phyloP scores from a whole-genome alignment of 37 sponge, comb jelly and placozoan species.

The Oscarella lobularis region DNA sequence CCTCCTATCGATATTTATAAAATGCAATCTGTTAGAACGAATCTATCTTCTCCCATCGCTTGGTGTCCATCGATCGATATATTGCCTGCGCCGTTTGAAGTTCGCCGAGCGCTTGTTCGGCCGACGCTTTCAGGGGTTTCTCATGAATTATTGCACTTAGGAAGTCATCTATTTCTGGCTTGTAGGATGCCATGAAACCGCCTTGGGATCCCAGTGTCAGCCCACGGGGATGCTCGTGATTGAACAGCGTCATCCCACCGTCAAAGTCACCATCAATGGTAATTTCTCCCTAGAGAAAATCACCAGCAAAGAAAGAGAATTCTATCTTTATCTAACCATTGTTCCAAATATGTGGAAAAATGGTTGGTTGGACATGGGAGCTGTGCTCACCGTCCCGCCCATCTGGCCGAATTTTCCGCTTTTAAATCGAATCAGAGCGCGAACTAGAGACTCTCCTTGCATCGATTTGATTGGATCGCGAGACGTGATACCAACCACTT shows the following conservation, averaged over 20 bases:
- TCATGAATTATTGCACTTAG: conserved; percentile 1
- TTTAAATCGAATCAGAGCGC: conserved; percentile 21
- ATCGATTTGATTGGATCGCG: conserved; percentile 5
- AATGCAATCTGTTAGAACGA: too few relatives aligned
- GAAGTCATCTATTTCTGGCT: conserved; percentile 24
- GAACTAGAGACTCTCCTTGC: conserved; percentile 18
- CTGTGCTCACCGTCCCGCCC: conserved; percentile 7
- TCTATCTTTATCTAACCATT: conserved; percentile 11
- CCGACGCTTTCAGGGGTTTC: background rate
- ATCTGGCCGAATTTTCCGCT: conserved; percentile 13
- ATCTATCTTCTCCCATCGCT: conserved; percentile 18
- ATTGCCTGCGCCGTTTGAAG: conserved; percentile 19
- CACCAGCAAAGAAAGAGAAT: background rate
- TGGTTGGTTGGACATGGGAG: conserved; percentile 20
- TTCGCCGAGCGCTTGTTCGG: conserved; percentile 14
- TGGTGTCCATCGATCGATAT: conserved; percentile 12
- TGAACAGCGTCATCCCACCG: conserved; percentile 24
- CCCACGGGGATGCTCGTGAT: background rate
- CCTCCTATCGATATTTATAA: too few relatives aligned
- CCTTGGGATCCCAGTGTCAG: conserved; percentile 10
- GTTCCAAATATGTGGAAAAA: conserved; percentile 41
- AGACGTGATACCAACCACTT: background rate
- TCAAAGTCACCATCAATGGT: conserved; percentile 28
- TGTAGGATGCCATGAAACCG: conserved; percentile 25
- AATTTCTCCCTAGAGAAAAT: conserved; percentile 32